phyloP scores from a whole-genome alignment of 2,113 vertebrate genomes.

The Nothocercus julius region DNA sequence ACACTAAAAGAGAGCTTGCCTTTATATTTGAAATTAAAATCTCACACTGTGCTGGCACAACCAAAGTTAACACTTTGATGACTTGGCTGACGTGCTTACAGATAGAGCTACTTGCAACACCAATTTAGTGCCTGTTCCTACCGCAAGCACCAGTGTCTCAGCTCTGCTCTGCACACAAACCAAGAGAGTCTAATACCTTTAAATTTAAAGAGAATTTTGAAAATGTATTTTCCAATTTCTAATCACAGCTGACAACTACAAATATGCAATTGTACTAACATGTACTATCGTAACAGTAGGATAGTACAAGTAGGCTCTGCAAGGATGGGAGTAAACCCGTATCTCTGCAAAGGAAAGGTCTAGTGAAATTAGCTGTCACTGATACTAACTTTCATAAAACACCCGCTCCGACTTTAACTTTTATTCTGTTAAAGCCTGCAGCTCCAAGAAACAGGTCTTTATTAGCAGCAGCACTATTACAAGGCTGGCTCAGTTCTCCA shows the following conservation, averaged over 20 bases:
- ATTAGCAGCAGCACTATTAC: background rate
- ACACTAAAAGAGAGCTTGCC: background rate
- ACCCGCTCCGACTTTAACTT: background rate
- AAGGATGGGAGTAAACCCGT: background rate
- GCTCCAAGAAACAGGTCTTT: background rate
- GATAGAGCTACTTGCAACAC: background rate
- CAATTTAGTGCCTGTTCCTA: background rate
- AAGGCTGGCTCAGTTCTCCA: background rate
- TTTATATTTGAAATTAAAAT: slow-evolving; percentile 18
- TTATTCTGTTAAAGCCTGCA: background rate
- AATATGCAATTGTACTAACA: background rate
- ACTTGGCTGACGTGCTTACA: background rate
- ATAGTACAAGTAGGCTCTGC: background rate
- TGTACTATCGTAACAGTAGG: no score
- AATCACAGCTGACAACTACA: background rate
- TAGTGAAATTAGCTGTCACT: background rate
- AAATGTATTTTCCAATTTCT: background rate
- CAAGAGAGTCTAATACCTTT: background rate
- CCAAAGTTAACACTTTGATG: background rate
- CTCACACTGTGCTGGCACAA: background rate
- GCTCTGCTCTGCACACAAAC: background rate
- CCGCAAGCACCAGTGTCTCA: background rate
- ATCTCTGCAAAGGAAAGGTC: background rate
- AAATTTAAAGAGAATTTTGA: background rate
- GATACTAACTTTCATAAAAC: background rate